Base-by-base conservation (phyloP, 2,113 vertebrate species). In the Felis chaus region DNA sequence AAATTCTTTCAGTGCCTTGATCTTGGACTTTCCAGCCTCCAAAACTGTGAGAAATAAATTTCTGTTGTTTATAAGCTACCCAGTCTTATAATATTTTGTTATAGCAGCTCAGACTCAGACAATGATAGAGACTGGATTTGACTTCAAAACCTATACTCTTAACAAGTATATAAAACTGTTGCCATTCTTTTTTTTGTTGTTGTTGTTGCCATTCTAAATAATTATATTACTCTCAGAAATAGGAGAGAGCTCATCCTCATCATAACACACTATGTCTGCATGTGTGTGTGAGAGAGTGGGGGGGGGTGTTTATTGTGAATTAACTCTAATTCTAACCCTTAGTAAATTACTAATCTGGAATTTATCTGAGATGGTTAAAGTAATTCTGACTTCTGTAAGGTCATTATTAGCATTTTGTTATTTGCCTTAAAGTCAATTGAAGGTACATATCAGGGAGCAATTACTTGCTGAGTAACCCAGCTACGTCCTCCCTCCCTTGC, bases 291-390 rank as follows among this genome's bases (percentile, higher is more conserved):
- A 41, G 50, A 78, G 16, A 15, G 69, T 57, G 13, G 13, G 27
- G 57, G 29, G 33, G 61, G 13, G 23, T 91, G 29, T 68, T 80
- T 86, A 53, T 50, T 91, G 19, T 95, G 79, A 95, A 90, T 68
- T 88, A 93, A 73, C 45, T 79, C 27, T n/a, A 65, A 83, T 55
- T 90, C 13, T 66, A 91, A 95, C 36, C 83, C 21, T 6, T 50
- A 41, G 21, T 83, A 83, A 95, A 86, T 97, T 83, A 74, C 74
- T 94, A 97, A 91, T 97, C 71, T 95, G 66, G 73, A 96, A 68
- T 95, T 92, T 93, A 78, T 89, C 61, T 69, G 90, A 95, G 48
- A 39, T 53, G 66, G 36, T 82, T 73, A 88, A 92, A 53, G 31
- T 5, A 74, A 90, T 92, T 57, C 16, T 87, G 74, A 92, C 14